A percentile compares a stretch with the other conserved stretches of the same genome.
These are phyloP conservation scores for Tribolium freemani DNA, from an alignment of 2,888 invertebrate genomes.

Conservation along the genomic window DNA sequence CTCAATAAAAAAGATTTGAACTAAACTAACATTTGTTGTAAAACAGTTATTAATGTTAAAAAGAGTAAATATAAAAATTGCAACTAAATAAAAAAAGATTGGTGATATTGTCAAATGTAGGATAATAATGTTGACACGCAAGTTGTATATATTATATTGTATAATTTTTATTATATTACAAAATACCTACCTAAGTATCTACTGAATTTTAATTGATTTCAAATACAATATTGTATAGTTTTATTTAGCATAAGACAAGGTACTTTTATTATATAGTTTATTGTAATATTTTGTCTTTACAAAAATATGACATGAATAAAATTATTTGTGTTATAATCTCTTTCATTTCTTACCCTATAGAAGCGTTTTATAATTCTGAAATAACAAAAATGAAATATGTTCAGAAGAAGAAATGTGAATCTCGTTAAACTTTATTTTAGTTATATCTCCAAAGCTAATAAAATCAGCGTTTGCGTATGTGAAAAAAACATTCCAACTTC, in stretches of 20 bases:
- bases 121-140: constrained; percentile 50
- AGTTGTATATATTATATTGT: constrained; percentile 58
- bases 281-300: constrained; percentile 65
- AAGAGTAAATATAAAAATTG: constrained; percentile 29
- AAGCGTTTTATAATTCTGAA: no score
- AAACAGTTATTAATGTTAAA: constrained; percentile 36
- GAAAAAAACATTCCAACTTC: no score
- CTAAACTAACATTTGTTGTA: constrained; percentile 44
- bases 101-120: constrained; percentile 59
- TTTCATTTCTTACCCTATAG: neutral
- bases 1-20: constrained; percentile 36
- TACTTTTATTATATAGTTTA: constrained; percentile 65
- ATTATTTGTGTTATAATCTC: constrained; percentile 34
- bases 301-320: constrained; percentile 58
- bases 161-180: constrained; percentile 59
- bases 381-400: no score
- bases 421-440: no score
- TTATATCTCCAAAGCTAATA: no score
- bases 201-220: constrained; percentile 59
- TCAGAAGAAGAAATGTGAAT: no score
- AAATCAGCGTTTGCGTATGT: no score
- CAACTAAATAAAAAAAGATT: constrained; percentile 46
- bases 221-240: constrained; percentile 62
- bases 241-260: constrained; percentile 63
- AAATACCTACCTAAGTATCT: constrained; percentile 58